Percentiles rank a stretch among this genome's conserved stretches.
Conservation (phyloP, 1,140 invertebrate genomes). For the Drosophila ironensis region DNA sequence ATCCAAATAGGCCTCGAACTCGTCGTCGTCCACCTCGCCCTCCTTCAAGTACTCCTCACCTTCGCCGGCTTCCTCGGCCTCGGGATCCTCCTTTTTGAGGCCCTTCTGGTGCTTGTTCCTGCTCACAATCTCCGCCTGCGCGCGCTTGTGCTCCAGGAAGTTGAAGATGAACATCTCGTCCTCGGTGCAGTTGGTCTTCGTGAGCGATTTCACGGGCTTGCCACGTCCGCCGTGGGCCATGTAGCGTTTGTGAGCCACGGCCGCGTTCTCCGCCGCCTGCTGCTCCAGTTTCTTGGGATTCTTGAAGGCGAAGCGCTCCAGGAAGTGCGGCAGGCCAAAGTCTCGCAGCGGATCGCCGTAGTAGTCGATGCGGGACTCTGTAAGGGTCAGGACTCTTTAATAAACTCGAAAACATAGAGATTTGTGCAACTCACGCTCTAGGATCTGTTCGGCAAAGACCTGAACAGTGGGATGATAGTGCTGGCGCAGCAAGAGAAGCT, state of each 20-base stretch:
- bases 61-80: slow-evolving; percentile 41
- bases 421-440: slow-evolving; percentile 85
- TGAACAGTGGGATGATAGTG: slow-evolving; percentile 97
- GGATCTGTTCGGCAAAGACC: slow-evolving; percentile 92
- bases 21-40: slow-evolving; percentile 93
- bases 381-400: slow-evolving; percentile 26
- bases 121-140: slow-evolving; percentile 57
- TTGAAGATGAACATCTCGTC: slow-evolving; percentile 81
- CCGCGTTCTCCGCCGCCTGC: slow-evolving; percentile 60
- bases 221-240: slow-evolving; percentile 62
- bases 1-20: slow-evolving; percentile 91
- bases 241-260: slow-evolving; percentile 64
- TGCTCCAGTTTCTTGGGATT: slow-evolving; percentile 92
- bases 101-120: slow-evolving; percentile 48
- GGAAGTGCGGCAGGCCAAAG: slow-evolving; percentile 93
- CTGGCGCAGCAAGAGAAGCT: slow-evolving; percentile 87
- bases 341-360: slow-evolving; percentile 96
- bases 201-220: slow-evolving; percentile 63
- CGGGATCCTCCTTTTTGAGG: slow-evolving; percentile 52
- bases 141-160: slow-evolving; percentile 79
- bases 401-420: background rate
- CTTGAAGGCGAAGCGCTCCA: slow-evolving; percentile 97
- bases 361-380: slow-evolving; percentile 90
- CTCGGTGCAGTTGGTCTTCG: slow-evolving; percentile 69
- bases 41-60: slow-evolving; percentile 84